Evolutionary conservation across 2,797 vertebrate genomes (phyloP).

Genomic region (Periparus ater): DNA sequence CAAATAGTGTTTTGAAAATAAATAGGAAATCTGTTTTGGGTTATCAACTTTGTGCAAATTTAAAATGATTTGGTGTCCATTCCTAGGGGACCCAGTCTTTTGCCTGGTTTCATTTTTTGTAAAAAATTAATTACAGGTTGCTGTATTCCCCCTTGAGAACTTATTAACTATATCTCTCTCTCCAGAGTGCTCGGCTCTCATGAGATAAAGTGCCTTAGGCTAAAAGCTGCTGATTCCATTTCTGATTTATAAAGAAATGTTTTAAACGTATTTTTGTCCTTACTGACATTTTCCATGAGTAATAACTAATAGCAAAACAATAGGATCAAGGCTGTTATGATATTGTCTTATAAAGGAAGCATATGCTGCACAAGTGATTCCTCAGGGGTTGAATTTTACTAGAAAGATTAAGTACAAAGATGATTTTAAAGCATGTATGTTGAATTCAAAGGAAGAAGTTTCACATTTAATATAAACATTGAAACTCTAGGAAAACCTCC

Average conservation of each 20-base stretch:
- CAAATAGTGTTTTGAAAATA: not conserved
- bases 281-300: not conserved
- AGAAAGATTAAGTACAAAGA: not conserved
- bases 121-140: slow-evolving; percentile 54
- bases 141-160: slow-evolving; percentile 40
- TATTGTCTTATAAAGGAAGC: not conserved
- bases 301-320: not conserved
- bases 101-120: slow-evolving; percentile 30
- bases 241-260: slow-evolving; percentile 1
- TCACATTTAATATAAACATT: not conserved
- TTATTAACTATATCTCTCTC: slow-evolving; percentile 44
- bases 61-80: not conserved
- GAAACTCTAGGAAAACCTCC: not conserved
- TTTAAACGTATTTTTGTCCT: not conserved
- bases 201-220: slow-evolving; percentile 18
- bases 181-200: slow-evolving; percentile 39
- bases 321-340: not conserved
- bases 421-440: not conserved
- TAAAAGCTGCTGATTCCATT: slow-evolving; percentile 40
- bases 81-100: not conserved
- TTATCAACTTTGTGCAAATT: not conserved
- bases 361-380: not conserved
- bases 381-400: not conserved
- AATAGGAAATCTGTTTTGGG: not conserved
- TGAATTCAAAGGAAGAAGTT: not conserved